Conservation (phyloP, 2,888 invertebrate species). For the Aspidiotus destructor region DNA sequence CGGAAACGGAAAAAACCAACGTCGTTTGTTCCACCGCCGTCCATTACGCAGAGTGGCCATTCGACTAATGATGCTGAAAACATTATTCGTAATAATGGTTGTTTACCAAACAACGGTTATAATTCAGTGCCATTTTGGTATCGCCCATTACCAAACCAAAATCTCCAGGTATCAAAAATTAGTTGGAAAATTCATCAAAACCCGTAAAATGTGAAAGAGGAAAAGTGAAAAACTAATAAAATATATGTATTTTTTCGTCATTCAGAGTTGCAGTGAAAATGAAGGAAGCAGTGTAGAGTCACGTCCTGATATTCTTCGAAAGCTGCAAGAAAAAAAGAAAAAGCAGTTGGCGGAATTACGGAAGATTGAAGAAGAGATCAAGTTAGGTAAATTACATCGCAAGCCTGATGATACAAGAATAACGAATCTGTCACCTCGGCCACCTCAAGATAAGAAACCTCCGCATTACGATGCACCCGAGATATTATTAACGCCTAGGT, state of each 20-base stretch:
- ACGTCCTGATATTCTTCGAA: slow-evolving; percentile 74
- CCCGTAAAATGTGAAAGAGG: too few relatives aligned
- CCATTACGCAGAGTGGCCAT: slow-evolving; percentile 37
- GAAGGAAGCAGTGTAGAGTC: slow-evolving; percentile 62
- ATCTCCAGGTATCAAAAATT: slow-evolving; percentile 41
- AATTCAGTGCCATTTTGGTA: slow-evolving; percentile 60
- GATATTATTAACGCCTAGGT: slow-evolving; percentile 66
- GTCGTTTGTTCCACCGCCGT: slow-evolving; percentile 69
- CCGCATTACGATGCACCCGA: slow-evolving; percentile 61
- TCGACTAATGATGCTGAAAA: slow-evolving; percentile 33
- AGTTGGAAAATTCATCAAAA: too few relatives aligned
- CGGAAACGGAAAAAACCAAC: slow-evolving; percentile 87
- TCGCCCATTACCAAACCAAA: slow-evolving; percentile 53
- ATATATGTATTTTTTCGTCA: background rate
- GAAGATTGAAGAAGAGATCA: slow-evolving; percentile 77
- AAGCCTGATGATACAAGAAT: slow-evolving; percentile 34
- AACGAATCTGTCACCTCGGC: slow-evolving; percentile 35
- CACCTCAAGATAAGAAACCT: slow-evolving; percentile 40
- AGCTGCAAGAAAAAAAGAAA: slow-evolving; percentile 76
- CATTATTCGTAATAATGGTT: background rate
- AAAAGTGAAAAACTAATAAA: background rate
- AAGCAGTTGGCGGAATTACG: slow-evolving; percentile 74
- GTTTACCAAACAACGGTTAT: slow-evolving; percentile 7
- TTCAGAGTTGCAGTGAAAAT: slow-evolving; percentile 53
- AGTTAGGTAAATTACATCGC: slow-evolving; percentile 56